Base-by-base conservation (phyloP, 2,797 vertebrate genomes). In the Tauraco hartlaubi region DNA sequence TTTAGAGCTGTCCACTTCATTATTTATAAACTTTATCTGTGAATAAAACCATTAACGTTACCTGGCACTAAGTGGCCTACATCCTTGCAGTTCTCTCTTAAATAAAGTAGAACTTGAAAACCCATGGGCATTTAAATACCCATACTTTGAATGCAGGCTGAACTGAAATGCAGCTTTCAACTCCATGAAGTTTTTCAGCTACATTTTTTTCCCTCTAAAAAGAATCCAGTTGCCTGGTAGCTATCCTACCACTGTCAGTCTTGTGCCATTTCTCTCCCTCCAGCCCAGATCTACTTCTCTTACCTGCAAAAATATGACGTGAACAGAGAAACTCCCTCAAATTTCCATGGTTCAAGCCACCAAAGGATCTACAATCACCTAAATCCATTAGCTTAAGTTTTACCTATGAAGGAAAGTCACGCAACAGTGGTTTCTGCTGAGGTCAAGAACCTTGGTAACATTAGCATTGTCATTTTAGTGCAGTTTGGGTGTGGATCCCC, bases 11-110 rank as follows among this genome's bases (percentile, higher is more conserved):
- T 6, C 2, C 37, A 13, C 21, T 93, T 87, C 61, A 74, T 85
- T 91, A 80, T 95, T 92, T 79, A 89, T 82, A 73, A 92, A 69
- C 11, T 80, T 83, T 15, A 69, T 58, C 31, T 83, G n/a, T 90
- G 39, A 93, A 79, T 76, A 86, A 95, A 71, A 41, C 35, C 43
- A 52, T 77, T 49, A 79, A 58, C 28, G 26, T 43, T 91, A 85
- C 58, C 59, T 59, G 46, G 28, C 41, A 88, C 68, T 69, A 49
- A 56, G 17, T 88, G 56, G 49, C 52, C 67, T 87, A 82, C 25
- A 61, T 79, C 67, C 59, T 44, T 76, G 25, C 9, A 49, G 59
- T 46, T 91, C 20, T 68, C 12, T 88, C 39, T 43, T 91, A 80
- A 92, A 79, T 85, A 92, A 91, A 77, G 52, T 6, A 64, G 61